Evolutionary conservation across 1,140 invertebrate species (phyloP), one percentile per base, ranked within the genome.

Genomic region (Nasonia longicornis): DNA sequence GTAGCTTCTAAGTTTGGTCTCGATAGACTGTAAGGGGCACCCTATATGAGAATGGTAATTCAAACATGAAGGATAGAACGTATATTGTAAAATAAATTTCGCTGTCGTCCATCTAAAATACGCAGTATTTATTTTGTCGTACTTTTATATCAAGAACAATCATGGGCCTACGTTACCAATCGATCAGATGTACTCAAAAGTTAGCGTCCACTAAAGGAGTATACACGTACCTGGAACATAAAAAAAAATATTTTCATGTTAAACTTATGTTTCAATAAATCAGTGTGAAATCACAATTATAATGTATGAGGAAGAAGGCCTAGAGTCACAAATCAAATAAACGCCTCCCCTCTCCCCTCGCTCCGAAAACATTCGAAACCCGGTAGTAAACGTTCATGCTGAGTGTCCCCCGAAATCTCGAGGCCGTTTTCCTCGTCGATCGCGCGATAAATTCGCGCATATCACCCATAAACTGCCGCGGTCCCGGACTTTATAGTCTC

Each of bases 371-470:
- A 66, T 64, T 76, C 58, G 10, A 6, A 16, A 29, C 14, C 52
- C 52, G 16, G 52, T 42, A 58, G 11, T 75, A 75, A 75, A 64
- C 48, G 26, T 75, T n/a, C 72, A 35, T 48, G 52, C 42, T 48
- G 48, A 26, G n/a, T n/a, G 29, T 72, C 10, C 71, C 48, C 10
- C n/a, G 22, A 26, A 73, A n/a, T 71, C 67, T 78, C 48, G 6
- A 35, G 35, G 52, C 52, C 52, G 52, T 58, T 58, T 58, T 58
- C 20, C 58, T 29, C 38, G 63, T 77, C 80, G 74, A 77, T 77
- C 42, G 74, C 16, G 48, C 38, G 64, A 81, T 81, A 76, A 77
- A 81, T 81, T 77, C 80, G 14, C 66, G 74, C 16, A 38, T n/a
- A 74, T 11, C 66, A n/a, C 2, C 70, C 38, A 72, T 72, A 72